phyloP scores from a whole-genome alignment of 2,888 invertebrate species.

The Pristionchus entomophagus region DNA sequence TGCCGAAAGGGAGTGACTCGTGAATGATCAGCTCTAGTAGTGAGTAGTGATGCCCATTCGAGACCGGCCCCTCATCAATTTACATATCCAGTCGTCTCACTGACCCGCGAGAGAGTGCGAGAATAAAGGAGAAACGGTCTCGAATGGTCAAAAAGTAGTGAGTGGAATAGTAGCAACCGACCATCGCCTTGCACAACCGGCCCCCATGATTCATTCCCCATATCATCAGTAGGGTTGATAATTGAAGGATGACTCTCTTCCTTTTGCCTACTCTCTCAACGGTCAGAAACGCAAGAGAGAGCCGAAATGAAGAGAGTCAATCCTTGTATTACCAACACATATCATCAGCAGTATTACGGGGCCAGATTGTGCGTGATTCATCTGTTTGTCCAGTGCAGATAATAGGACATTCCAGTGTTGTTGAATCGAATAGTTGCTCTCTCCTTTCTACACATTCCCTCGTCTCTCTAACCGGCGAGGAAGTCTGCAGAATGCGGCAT shows the following conservation, averaged over 20 bases:
- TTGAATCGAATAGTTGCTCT: too few species aligned
- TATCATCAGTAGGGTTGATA: conserved; percentile 17
- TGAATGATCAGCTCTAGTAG: neutral
- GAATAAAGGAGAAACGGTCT: too few species aligned
- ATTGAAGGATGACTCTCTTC: too few species aligned
- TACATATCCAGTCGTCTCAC: neutral
- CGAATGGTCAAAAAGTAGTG: neutral
- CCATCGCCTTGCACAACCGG: neutral
- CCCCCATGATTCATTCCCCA: neutral
- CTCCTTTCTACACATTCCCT: too few species aligned
- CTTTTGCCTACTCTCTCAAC: too few species aligned
- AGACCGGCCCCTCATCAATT: too few species aligned
- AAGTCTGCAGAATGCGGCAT: too few species aligned
- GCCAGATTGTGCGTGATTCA: neutral
- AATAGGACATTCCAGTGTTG: neutral
- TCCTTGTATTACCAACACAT: too few species aligned
- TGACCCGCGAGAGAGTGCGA: neutral
- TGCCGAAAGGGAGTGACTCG: too few species aligned
- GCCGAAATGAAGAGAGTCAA: too few species aligned
- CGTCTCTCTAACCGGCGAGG: too few species aligned
- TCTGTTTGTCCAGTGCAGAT: neutral
- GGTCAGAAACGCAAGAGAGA: too few species aligned
- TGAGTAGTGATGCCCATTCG: neutral
- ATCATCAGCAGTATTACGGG: neutral
- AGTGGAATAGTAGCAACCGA: neutral